Evolutionary conservation across 2,888 invertebrate species (phyloP).

Genomic region (Cephalotes varians): DNA sequence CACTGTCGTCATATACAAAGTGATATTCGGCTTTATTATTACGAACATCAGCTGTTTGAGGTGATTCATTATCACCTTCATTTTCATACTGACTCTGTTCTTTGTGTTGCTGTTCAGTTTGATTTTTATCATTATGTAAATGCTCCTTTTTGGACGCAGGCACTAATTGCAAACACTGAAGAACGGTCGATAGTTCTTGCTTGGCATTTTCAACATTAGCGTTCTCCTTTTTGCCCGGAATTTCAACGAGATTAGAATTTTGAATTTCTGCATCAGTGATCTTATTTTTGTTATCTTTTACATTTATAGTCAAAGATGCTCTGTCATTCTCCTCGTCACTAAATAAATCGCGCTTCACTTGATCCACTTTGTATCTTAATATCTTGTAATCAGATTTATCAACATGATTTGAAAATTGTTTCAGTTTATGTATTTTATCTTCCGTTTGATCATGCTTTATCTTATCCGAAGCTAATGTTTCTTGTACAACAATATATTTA

Average conservation of each 20-base stretch:
- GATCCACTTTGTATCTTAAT: constrained; percentile 79
- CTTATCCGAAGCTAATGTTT: background rate
- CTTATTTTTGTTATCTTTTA: constrained; percentile 47
- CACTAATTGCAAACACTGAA: constrained; percentile 81
- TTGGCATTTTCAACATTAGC: constrained; percentile 52
- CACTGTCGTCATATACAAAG: constrained; percentile 78
- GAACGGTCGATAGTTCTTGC: constrained; percentile 76
- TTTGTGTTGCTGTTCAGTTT: background rate
- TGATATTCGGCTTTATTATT: constrained; percentile 66
- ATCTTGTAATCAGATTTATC: constrained; percentile 51
- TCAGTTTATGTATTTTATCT: constrained; percentile 27
- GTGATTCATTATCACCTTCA: background rate
- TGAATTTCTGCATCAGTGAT: background rate
- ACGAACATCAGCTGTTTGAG: background rate
- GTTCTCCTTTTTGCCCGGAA: background rate
- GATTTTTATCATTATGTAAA: background rate
- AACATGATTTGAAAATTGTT: constrained; percentile 27
- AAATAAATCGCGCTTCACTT: constrained; percentile 82
- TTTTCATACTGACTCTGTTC: background rate
- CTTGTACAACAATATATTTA: background rate
- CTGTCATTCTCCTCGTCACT: constrained; percentile 81
- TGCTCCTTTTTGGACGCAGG: constrained; percentile 70
- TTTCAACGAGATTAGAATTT: background rate
- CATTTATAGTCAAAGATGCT: constrained; percentile 28
- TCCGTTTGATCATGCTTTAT: constrained; percentile 9